Evolutionary conservation across 2,113 vertebrate species (phyloP).

Genomic region (Phalacrocorax pelagicus): DNA sequence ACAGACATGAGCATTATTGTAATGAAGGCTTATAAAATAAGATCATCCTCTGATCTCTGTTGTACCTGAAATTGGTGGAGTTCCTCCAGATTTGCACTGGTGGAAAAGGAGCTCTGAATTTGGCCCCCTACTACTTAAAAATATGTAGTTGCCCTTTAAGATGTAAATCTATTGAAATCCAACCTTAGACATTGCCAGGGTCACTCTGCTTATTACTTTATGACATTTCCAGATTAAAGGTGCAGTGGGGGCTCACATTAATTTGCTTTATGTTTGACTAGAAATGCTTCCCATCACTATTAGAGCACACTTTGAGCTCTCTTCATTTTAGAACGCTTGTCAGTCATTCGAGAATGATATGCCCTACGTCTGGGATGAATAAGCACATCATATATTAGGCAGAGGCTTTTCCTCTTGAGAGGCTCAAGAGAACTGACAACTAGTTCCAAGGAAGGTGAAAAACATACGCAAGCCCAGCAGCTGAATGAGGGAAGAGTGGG

Average conservation of each 20-base stretch:
- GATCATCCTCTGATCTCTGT: not conserved
- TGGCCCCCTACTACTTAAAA: conserved; percentile 12
- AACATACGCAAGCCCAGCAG: conserved; percentile 2
- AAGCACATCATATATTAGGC: conserved; percentile 79
- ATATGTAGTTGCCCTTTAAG: conserved; percentile 69
- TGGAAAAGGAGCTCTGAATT: not conserved
- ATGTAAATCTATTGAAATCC: conserved; percentile 82
- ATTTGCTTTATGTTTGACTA: conserved; percentile 89
- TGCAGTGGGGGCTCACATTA: conserved; percentile 80
- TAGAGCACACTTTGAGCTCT: conserved; percentile 73
- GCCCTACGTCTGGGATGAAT: conserved; percentile 76
- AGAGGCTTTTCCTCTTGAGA: conserved; percentile 66
- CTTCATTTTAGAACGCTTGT: conserved; percentile 84
- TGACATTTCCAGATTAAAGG: conserved; percentile 83
- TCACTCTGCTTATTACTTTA: conserved; percentile 82
- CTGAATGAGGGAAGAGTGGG: not conserved
- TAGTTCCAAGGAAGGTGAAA: conserved; percentile 51
- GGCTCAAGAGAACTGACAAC: conserved; percentile 51
- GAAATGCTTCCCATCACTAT: conserved; percentile 78
- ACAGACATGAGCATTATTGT: not conserved
- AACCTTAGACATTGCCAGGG: conserved; percentile 57
- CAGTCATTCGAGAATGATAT: conserved; percentile 83
- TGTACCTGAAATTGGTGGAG: not conserved
- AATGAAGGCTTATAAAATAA: not conserved
- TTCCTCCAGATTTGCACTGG: not conserved